Percentiles rank a stretch among this genome's conserved stretches.
phyloP scores from a whole-genome alignment of 2,888 invertebrate genomes.

The Anthoptus insignis region DNA sequence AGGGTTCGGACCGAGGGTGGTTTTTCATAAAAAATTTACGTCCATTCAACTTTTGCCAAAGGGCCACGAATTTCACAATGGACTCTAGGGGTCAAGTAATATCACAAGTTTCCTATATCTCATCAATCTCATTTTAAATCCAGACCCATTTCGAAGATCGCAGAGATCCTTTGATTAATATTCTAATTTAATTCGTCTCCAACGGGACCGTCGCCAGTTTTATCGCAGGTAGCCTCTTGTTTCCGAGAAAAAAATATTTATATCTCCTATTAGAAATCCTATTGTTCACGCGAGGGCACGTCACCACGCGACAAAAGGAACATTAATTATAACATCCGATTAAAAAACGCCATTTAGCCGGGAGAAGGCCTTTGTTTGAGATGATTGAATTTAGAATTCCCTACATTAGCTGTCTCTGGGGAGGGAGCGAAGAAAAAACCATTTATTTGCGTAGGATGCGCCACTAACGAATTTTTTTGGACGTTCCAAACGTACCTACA shows the following conservation, averaged over 20 bases:
- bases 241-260: constrained; percentile 84
- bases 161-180: constrained; percentile 65
- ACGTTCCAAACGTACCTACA: constrained; percentile 51
- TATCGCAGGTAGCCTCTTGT: constrained; percentile 82
- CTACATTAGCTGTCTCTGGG: constrained; percentile 76
- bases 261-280: constrained; percentile 85
- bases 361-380: constrained; percentile 83
- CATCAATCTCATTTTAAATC: constrained; percentile 19
- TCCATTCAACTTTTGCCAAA: constrained; percentile 71
- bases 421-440: constrained; percentile 60
- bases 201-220: constrained; percentile 78
- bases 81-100: constrained; percentile 57
- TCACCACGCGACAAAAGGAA: constrained; percentile 87
- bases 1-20: constrained; percentile 75
- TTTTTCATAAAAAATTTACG: constrained; percentile 81
- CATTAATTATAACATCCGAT: constrained; percentile 88
- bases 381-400: constrained; percentile 85
- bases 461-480: constrained; percentile 55
- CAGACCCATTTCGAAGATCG: constrained; percentile 13
- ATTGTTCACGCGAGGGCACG: constrained; percentile 86
- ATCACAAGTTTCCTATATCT: constrained; percentile 25
- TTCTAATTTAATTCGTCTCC: constrained; percentile 80
- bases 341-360: constrained; percentile 86
- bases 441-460: constrained; percentile 58
- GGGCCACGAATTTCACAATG: constrained; percentile 53